phyloP scores from a whole-genome alignment of 2,113 vertebrate genomes.

The Coryphaenoides rupestris region DNA sequence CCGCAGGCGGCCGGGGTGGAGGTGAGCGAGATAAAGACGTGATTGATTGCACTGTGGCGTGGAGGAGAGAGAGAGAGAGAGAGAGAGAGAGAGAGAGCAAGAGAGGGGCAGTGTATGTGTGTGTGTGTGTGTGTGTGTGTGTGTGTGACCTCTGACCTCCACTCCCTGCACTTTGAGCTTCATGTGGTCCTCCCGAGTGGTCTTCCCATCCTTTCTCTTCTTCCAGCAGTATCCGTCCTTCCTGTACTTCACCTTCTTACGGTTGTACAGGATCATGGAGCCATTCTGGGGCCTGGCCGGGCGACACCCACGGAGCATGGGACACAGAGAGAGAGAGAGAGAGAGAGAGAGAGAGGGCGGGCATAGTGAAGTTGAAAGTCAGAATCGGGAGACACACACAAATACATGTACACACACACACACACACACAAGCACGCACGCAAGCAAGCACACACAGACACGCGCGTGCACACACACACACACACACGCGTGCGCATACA shows the following conservation, averaged over 20 bases:
- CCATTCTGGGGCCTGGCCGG: conserved; percentile 83
- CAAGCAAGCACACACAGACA: neutral
- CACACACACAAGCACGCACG: neutral
- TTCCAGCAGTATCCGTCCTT: conserved; percentile 95
- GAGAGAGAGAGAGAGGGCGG: conserved; percentile 3
- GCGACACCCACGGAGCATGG: too few species aligned
- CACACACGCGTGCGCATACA: too few species aligned
- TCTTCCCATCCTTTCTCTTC: conserved; percentile 91
- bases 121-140: neutral
- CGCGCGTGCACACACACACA: neutral
- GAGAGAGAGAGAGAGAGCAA: too few species aligned
- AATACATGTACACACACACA: neutral
- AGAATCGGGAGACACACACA: neutral
- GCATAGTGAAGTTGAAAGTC: neutral
- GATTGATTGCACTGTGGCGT: conserved; percentile 22
- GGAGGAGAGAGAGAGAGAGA: too few species aligned
- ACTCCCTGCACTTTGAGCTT: conserved; percentile 91
- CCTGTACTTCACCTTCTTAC: conserved; percentile 91
- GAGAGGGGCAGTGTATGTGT: neutral
- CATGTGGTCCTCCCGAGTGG: conserved; percentile 91
- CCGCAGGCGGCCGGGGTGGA: conserved; percentile 1
- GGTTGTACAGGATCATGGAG: conserved; percentile 89
- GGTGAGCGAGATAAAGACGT: conserved; percentile 44
- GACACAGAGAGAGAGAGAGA: conserved; percentile 6
- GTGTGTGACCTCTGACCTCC: conserved; percentile 74